Conservation (phyloP, 2,888 invertebrate species). For the Oegoconia quadripuncta region DNA sequence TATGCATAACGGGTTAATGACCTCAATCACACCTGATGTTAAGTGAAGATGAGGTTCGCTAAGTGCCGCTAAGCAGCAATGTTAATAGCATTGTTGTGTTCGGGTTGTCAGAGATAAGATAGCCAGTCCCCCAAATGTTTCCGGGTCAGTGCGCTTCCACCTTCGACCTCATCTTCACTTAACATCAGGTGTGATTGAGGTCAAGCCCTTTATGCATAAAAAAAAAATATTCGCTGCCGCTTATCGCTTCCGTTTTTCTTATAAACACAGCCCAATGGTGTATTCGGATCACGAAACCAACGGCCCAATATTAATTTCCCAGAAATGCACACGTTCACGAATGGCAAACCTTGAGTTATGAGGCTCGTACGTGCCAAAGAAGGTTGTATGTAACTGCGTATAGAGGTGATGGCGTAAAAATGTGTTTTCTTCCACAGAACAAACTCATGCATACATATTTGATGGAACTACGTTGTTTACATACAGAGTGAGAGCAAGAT, state of each 20-base stretch:
- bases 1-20: too few species aligned
- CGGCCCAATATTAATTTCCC: constrained; percentile 38
- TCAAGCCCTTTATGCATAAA: too few species aligned
- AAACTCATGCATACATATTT: neutral
- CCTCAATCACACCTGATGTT: too few species aligned
- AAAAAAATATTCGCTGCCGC: too few species aligned
- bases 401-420: neutral
- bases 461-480: neutral
- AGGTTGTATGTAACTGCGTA: neutral
- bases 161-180: too few species aligned
- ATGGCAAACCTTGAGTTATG: constrained; percentile 27
- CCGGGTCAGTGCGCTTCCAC: too few species aligned
- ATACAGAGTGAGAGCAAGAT: neutral
- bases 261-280: neutral
- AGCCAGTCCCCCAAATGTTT: too few species aligned
- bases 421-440: neutral
- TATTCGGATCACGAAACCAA: constrained; percentile 33
- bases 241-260: neutral
- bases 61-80: too few species aligned
- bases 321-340: constrained; percentile 35
- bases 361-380: constrained; percentile 6
- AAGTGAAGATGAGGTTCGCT: too few species aligned
- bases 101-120: too few species aligned
- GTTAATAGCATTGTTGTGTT: too few species aligned
- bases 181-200: too few species aligned